Conservation (phyloP, 1,140 invertebrate genomes). For the Conus ventricosus region DNA sequence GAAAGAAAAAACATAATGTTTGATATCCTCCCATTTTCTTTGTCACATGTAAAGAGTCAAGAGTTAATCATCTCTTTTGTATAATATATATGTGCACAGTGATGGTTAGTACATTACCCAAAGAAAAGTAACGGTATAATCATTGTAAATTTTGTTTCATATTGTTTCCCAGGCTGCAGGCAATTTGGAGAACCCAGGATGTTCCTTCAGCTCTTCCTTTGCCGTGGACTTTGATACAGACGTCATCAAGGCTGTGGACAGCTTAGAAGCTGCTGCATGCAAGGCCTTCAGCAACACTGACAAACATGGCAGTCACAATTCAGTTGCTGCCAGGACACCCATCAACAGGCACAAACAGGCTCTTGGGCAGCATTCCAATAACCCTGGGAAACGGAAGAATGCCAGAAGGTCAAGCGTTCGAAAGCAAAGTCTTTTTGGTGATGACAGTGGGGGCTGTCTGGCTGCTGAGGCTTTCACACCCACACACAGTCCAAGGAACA, state of each 20-base stretch:
- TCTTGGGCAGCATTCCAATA: neutral
- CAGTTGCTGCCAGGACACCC: neutral
- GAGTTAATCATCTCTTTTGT: no score
- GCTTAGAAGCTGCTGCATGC: constrained; percentile 37
- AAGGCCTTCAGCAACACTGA: neutral
- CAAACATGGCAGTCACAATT: neutral
- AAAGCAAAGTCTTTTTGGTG: constrained; percentile 24
- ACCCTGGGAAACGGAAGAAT: constrained; percentile 17
- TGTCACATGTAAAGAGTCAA: no score
- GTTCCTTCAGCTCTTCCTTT: constrained; percentile 53
- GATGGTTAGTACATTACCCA: no score
- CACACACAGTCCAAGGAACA: constrained; percentile 37
- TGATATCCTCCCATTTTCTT: no score
- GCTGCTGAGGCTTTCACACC: constrained; percentile 25
- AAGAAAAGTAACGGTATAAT: neutral
- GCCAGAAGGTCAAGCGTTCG: neutral
- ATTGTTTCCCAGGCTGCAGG: neutral
- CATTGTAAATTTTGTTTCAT: neutral
- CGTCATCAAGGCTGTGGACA: constrained; percentile 54
- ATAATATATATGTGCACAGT: no score
- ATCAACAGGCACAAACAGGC: neutral
- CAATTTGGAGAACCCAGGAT: constrained; percentile 2
- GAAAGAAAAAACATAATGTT: no score
- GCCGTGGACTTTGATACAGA: constrained; percentile 49
- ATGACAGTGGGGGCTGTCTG: neutral